Percentiles rank a stretch among this genome's conserved stretches.
phyloP scores from a whole-genome alignment of 2,113 vertebrate genomes.

The Cathartes aura region DNA sequence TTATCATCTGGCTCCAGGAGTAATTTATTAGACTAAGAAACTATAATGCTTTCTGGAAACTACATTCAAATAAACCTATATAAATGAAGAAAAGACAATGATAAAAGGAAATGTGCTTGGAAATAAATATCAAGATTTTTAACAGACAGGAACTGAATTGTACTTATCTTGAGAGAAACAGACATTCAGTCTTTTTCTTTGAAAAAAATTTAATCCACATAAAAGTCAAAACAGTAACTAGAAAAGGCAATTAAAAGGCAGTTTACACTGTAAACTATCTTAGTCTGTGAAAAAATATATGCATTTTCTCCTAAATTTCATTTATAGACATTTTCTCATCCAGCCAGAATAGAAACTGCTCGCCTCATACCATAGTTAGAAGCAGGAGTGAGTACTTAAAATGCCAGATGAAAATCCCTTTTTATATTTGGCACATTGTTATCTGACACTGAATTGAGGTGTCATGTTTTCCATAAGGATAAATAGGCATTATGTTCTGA shows the following conservation, averaged over 20 bases:
- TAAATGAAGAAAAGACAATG: neutral
- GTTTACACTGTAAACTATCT: neutral
- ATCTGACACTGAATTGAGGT: constrained; percentile 40
- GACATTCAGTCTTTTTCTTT: neutral
- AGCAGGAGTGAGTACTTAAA: neutral
- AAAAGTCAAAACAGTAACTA: neutral
- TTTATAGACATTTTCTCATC: constrained; percentile 54
- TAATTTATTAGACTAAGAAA: neutral
- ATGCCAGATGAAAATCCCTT: constrained; percentile 61
- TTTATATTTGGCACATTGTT: constrained; percentile 57
- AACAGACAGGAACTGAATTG: neutral
- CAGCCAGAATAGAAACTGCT: constrained; percentile 33
- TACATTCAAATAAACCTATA: neutral
- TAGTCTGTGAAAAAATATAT: neutral
- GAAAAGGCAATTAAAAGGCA: neutral
- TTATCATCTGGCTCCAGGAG: neutral
- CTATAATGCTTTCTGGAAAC: neutral
- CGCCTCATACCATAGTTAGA: constrained; percentile 33
- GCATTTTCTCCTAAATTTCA: neutral
- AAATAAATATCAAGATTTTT: neutral
- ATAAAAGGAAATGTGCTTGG: neutral
- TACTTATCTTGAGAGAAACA: neutral
- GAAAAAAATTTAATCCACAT: neutral
- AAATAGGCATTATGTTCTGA: constrained; percentile 65
- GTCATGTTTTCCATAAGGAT: constrained; percentile 60